phyloP scores from a whole-genome alignment of 2,888 invertebrate genomes.

The Autographa gamma region DNA sequence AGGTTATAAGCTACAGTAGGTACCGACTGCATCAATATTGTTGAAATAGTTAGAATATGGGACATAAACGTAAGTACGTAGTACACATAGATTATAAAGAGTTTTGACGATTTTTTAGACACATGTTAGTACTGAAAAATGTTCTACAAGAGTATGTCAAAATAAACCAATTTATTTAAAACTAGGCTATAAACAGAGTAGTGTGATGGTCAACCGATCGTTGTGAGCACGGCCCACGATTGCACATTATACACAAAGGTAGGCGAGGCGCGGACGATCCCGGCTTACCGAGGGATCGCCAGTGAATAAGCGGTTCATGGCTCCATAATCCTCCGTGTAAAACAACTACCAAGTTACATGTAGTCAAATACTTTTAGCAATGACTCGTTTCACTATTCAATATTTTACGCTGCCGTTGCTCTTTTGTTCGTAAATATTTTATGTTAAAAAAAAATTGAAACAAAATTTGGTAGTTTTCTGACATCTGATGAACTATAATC shows the following conservation, averaged over 20 bases:
- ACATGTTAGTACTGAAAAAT: too few species aligned
- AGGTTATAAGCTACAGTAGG: too few species aligned
- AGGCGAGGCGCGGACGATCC: constrained; percentile 70
- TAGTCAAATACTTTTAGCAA: constrained; percentile 65
- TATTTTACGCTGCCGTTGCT: neutral
- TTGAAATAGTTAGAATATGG: neutral
- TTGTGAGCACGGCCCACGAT: constrained; percentile 35
- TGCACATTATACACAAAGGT: constrained; percentile 53
- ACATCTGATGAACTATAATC: too few species aligned
- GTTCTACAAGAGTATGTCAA: too few species aligned
- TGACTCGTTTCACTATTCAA: neutral
- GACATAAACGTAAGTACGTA: neutral
- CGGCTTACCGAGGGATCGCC: constrained; percentile 80
- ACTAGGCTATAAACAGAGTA: constrained; percentile 9
- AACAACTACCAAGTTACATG: constrained; percentile 77
- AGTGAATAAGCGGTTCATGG: constrained; percentile 77
- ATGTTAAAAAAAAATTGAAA: too few species aligned
- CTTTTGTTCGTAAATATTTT: neutral
- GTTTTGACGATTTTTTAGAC: too few species aligned
- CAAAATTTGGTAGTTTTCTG: too few species aligned
- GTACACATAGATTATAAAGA: too few species aligned
- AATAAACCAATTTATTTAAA: neutral
- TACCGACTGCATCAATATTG: too few species aligned
- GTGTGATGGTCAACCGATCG: constrained; percentile 20
- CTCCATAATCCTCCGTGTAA: constrained; percentile 82